A percentile compares a stretch with the other conserved stretches of the same genome.
These are phyloP conservation scores for Malachius bipustulatus DNA, from an alignment of 2,888 invertebrate species.

Conservation along the genomic window DNA sequence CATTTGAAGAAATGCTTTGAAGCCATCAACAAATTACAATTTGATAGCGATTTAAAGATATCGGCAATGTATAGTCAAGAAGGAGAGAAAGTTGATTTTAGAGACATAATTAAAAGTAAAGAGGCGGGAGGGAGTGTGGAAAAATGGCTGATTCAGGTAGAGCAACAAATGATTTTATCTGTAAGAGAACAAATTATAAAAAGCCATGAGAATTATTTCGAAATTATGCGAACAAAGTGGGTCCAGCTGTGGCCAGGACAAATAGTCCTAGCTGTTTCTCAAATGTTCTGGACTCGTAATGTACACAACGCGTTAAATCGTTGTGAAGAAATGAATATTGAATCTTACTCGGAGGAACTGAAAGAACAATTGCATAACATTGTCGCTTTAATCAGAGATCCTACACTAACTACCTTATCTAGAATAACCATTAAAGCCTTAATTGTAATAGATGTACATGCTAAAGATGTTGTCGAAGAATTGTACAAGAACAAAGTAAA, in stretches of 20 bases:
- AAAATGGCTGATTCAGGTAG: conserved; percentile 74
- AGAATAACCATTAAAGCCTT: conserved; percentile 70
- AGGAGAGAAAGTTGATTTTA: conserved; percentile 56
- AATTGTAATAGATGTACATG: conserved; percentile 77
- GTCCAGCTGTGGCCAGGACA: conserved; percentile 46
- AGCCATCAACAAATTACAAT: conserved; percentile 64
- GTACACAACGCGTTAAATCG: conserved; percentile 57
- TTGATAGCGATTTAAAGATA: conserved; percentile 61
- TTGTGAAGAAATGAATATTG: conserved; percentile 37
- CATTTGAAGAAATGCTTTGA: conserved; percentile 83
- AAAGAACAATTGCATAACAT: conserved; percentile 58
- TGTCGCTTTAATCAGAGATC: conserved; percentile 58
- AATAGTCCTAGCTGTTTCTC: conserved; percentile 65
- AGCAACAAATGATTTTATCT: conserved; percentile 66
- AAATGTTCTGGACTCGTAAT: conserved; percentile 73
- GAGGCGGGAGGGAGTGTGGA: conserved; percentile 75
- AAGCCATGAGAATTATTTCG: conserved; percentile 54
- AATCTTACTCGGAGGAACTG: conserved; percentile 44
- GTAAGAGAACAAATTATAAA: conserved; percentile 54
- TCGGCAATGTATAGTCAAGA: conserved; percentile 66
- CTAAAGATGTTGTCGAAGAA: conserved; percentile 66
- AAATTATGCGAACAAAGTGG: conserved; percentile 52
- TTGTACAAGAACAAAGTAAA: conserved; percentile 50
- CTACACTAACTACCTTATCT: conserved; percentile 55
- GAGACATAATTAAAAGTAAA: conserved; percentile 49